Evolutionary conservation across 2,797 vertebrate species (phyloP).

Genomic region (Ctenosaura bakeri): DNA sequence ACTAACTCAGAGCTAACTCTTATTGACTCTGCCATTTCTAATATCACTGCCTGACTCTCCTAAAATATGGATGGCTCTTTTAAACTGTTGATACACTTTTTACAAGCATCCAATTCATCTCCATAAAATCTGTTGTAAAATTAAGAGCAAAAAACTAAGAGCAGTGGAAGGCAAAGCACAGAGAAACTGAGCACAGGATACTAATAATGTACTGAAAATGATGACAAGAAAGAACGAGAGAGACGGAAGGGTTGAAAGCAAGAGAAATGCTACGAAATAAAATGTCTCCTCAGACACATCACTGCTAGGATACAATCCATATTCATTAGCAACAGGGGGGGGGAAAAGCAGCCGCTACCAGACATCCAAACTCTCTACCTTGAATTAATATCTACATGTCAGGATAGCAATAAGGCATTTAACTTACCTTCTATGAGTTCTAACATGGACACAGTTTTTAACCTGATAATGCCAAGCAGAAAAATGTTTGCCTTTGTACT

Average conservation of each 20-base stretch:
- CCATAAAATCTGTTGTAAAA: constrained; percentile 51
- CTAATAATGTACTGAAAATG: constrained; percentile 46
- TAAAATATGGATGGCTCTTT: constrained; percentile 54
- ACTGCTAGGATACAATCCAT: constrained; percentile 45
- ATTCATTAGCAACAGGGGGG: constrained; percentile 46
- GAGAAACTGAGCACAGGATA: constrained; percentile 40
- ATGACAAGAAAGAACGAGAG: neutral
- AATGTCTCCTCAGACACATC: constrained; percentile 56
- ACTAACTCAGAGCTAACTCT: constrained; percentile 48
- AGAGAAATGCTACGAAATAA: constrained; percentile 45
- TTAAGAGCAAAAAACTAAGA: constrained; percentile 59
- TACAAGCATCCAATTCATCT: constrained; percentile 48
- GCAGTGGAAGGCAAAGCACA: constrained; percentile 67
- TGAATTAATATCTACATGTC: constrained; percentile 46
- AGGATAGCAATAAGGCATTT: constrained; percentile 63
- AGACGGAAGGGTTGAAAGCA: constrained; percentile 47
- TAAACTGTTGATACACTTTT: constrained; percentile 35
- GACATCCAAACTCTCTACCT: constrained; percentile 52
- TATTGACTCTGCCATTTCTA: constrained; percentile 44
- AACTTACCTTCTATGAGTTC: constrained; percentile 96
- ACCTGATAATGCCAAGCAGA: constrained; percentile 69
- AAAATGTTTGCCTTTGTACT: constrained; percentile 72
- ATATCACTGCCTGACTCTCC: constrained; percentile 41
- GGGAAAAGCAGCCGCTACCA: constrained; percentile 29
- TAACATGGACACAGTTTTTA: constrained; percentile 88